Evolutionary conservation across 2,113 vertebrate genomes (phyloP).

Genomic region (Apaloderma vittatum): DNA sequence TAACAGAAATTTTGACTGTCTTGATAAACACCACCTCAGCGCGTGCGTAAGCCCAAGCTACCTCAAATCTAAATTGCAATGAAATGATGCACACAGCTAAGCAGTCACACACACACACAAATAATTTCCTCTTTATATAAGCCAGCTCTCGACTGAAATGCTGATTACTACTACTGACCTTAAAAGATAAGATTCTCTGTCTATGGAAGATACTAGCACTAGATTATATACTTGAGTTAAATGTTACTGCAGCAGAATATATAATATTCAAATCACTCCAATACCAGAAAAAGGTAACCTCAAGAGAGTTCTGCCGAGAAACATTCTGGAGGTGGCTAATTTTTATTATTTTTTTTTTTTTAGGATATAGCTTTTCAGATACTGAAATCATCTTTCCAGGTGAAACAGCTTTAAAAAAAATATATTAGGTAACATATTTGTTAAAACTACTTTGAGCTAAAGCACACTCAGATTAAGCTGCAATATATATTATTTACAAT

Average conservation of each 20-base stretch:
- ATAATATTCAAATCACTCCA: background rate
- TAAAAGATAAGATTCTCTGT: background rate
- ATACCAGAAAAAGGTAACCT: background rate
- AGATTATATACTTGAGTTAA: background rate
- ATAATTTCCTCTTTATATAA: background rate
- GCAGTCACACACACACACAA: rapidly evolving
- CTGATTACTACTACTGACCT: background rate
- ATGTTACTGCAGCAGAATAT: background rate
- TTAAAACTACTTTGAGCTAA: conserved; percentile 10
- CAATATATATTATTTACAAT: conserved; percentile 62
- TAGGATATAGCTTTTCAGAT: background rate
- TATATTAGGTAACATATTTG: conserved; percentile 12
- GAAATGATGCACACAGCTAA: background rate
- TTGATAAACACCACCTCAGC: background rate
- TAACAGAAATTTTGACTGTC: background rate
- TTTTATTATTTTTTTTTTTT: background rate
- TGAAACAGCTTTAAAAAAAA: conserved; percentile 2
- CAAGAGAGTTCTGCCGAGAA: background rate
- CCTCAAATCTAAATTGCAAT: background rate
- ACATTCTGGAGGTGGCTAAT: background rate
- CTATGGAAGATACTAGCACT: rapidly evolving
- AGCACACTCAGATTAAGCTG: conserved; percentile 17
- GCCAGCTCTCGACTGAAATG: background rate
- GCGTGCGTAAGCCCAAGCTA: background rate
- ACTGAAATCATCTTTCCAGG: background rate